Conservation (phyloP, 2,797 vertebrate genomes). For the Leuciscus waleckii region DNA sequence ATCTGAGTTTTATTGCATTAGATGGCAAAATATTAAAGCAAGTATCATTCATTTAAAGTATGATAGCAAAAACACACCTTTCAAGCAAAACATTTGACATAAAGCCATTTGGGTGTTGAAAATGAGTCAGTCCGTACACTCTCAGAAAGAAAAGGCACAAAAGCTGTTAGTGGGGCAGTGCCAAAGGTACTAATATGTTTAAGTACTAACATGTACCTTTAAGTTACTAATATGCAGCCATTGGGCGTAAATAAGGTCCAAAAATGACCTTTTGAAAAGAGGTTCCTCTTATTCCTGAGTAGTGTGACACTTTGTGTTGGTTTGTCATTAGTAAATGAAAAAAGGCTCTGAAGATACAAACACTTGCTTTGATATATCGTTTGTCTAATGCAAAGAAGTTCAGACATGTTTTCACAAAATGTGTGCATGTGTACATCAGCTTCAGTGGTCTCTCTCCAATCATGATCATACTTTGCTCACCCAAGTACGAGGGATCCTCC, state of each 20-base stretch:
- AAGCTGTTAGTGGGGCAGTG: not conserved
- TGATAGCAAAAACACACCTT: not conserved
- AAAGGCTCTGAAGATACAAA: not conserved
- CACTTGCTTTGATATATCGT: not conserved
- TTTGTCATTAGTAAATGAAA: not conserved
- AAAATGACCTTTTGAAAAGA: not conserved
- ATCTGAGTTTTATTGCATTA: not conserved
- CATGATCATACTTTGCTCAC: slow-evolving; percentile 48
- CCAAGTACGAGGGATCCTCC: slow-evolving; percentile 21
- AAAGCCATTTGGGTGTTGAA: not conserved
- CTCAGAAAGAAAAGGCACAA: not conserved
- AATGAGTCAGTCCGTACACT: not conserved
- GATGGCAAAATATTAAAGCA: not conserved
- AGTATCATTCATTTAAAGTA: not conserved
- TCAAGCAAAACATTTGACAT: not conserved
- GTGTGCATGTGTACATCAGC: too few relatives aligned
- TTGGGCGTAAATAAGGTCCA: not conserved
- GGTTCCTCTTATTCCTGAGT: not conserved
- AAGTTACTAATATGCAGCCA: not conserved
- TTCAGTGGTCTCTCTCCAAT: not conserved
- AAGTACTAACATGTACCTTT: too few relatives aligned
- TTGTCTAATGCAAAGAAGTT: not conserved
- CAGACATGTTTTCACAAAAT: not conserved
- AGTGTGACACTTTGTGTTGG: not conserved
- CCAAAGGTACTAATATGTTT: not conserved